A percentile compares a stretch with the other conserved stretches of the same genome.
Evolutionary conservation across 2,888 invertebrate species (phyloP).

Genomic region (Zhuqinia jingwanae): DNA sequence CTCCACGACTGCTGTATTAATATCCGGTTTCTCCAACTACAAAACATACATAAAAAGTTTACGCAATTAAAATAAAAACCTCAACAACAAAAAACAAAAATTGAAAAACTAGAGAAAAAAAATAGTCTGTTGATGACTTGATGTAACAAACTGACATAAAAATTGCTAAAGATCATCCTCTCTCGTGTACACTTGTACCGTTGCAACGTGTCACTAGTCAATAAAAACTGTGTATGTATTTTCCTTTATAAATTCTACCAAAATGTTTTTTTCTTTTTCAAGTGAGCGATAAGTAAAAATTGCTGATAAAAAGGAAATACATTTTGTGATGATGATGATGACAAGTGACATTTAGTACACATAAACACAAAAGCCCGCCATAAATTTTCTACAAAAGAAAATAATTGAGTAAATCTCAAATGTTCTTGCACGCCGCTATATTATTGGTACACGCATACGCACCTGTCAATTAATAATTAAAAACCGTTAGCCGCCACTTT

Average conservation of each 20-base stretch:
- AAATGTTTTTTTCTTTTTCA: too few relatives aligned
- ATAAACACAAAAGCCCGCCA: conserved; percentile 2
- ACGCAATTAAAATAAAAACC: not conserved
- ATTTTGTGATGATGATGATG: too few relatives aligned
- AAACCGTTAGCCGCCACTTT: too few relatives aligned
- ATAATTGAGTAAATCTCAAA: not conserved
- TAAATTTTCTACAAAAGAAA: not conserved
- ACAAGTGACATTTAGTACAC: not conserved
- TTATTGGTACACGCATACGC: not conserved
- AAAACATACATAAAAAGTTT: conserved; percentile 39
- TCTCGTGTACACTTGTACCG: not conserved
- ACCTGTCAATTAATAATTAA: conserved; percentile 39
- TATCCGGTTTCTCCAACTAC: conserved; percentile 60
- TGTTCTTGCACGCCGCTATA: not conserved
- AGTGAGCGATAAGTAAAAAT: too few relatives aligned
- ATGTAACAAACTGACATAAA: not conserved
- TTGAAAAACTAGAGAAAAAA: too few relatives aligned
- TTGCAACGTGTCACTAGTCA: too few relatives aligned
- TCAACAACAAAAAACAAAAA: not conserved
- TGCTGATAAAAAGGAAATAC: too few relatives aligned
- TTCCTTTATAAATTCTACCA: too few relatives aligned
- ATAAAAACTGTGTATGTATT: too few relatives aligned
- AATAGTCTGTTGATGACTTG: too few relatives aligned
- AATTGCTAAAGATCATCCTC: not conserved
- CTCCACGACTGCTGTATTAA: conserved; percentile 62